Evolutionary conservation across 2,113 vertebrate species (phyloP).

Genomic region (Notothenia rossii): DNA sequence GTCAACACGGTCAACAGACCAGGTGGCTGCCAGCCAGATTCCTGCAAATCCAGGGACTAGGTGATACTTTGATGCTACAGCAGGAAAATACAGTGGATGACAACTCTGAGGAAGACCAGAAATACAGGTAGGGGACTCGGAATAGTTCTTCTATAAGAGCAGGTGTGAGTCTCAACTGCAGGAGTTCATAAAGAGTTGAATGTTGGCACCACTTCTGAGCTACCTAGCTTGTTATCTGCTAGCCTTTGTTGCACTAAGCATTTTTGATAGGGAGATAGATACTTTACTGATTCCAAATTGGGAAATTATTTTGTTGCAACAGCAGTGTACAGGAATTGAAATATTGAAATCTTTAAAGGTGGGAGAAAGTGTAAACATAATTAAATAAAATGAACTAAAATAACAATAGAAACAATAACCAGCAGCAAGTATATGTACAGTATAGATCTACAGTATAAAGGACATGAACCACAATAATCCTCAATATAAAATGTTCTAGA

Average conservation of each 20-base stretch:
- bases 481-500: too few species aligned
- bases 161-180: not conserved
- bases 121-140: slow-evolving; percentile 19
- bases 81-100: slow-evolving; percentile 34
- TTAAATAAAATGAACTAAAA: too few species aligned
- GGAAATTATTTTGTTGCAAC: too few species aligned
- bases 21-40: slow-evolving; percentile 54
- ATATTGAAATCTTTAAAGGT: too few species aligned
- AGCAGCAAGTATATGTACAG: too few species aligned
- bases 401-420: too few species aligned
- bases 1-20: slow-evolving; percentile 53
- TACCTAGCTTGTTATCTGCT: not conserved
- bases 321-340: too few species aligned
- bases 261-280: not conserved
- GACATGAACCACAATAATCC: too few species aligned
- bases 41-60: slow-evolving; percentile 46
- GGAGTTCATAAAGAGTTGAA: slow-evolving; percentile 14
- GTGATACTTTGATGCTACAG: slow-evolving; percentile 46
- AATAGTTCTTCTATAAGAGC: slow-evolving; percentile 11
- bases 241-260: not conserved
- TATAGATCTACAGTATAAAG: too few species aligned
- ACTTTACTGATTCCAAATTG: too few species aligned
- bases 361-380: too few species aligned
- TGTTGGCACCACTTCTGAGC: not conserved
- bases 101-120: slow-evolving; percentile 31